Base-by-base conservation (phyloP, 1,140 invertebrate species). In the Zaprionus africanus region DNA sequence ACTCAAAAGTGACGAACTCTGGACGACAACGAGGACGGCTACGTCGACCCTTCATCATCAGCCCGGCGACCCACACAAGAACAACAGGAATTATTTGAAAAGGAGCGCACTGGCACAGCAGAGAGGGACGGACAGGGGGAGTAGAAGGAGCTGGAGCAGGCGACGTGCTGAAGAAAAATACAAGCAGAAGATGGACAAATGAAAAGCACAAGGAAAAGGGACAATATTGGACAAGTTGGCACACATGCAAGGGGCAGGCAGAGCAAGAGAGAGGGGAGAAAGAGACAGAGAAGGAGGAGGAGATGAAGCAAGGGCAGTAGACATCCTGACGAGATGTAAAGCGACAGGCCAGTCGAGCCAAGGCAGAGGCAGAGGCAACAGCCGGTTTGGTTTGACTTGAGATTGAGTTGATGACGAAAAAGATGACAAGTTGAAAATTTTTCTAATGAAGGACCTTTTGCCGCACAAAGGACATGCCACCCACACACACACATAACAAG, bases 351-450 rank as follows among this genome's bases (percentile, higher is more conserved):
- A 62, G 53, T 51, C 11, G 46, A 70, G 57, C 60, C 34, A 65
- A 79, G 75, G 78, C 79, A 81, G 76, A 5, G 68, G 46, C 60
- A 43, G 62, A 81, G 75, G 78, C 79, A 85, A 79, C 85, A 88
- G 84, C 70, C 74, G 80, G 41, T 46, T 88, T 87, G 81, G 84
- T 81, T 88, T 87, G 84, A 87, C 84, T 87, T 88, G 84, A 88
- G 78, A 82, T 87, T 87, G 83, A 88, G 84, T 90, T 90, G 85
- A 90, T 90, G 85, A 84, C 85, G 79, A 90, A 81, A 87, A 81
- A 90, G 81, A 90, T 90, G 85, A 90, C 85, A 90, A 90, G 79
- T 90, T 90, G 85, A 85, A 90, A 90, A 90, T 90, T 90, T 90
- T 90, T 90, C 81, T 90, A 90, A 90, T 90, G 85, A 90, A 84